Evolutionary conservation across 2,113 vertebrate species (phyloP), one percentile per base, ranked within the genome.

Genomic region (Hippoglossus stenolepis): DNA sequence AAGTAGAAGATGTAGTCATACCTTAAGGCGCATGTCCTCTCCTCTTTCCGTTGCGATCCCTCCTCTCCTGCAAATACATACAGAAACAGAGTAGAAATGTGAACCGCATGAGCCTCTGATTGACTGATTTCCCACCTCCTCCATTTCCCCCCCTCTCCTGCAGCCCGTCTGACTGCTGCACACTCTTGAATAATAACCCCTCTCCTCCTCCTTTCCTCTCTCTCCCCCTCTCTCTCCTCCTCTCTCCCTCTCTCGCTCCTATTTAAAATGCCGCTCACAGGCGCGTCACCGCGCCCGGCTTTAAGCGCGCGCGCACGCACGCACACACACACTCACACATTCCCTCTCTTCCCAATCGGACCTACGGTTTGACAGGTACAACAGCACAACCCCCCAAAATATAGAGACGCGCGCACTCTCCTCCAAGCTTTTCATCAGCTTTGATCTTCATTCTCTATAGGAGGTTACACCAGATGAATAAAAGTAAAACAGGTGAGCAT

Each of bases 261-360:
- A 49, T 82, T 92, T 93, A 91, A 77, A 84, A 93, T 93, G 88
- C 91, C 65, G 82, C 89, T 93, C 90, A 93, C 91, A 90, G 5
- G 80, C 85, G 82, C 85, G 82, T 76, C 70, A 76, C 76, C 69
- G 74, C 49, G 73, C 47, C 67, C 57, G 68, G 43, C 81, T 81
- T 86, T 67, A 70, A 75, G 38, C 45, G 45, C 45, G 45, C 45
- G 45, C 43, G 43, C 43, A 35, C 35, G 8, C 35, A 38, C 35
- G 1, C 85, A 61, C 83, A 56, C 78, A 53, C 71, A 17, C 65
- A 40, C 4, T 5, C 56, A 24, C 68, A 6, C 57, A 14, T 43
- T 23, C 18, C 3, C 70, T 21, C 59, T 9, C 59, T 7, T 12
- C 72, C 35, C 66, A 45, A 60, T 59, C 65, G 28, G 64, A 35